Percentiles rank a stretch among this genome's conserved stretches.
phyloP scores from a whole-genome alignment of 2,888 invertebrate species.

The Parasteatoda lunata region DNA sequence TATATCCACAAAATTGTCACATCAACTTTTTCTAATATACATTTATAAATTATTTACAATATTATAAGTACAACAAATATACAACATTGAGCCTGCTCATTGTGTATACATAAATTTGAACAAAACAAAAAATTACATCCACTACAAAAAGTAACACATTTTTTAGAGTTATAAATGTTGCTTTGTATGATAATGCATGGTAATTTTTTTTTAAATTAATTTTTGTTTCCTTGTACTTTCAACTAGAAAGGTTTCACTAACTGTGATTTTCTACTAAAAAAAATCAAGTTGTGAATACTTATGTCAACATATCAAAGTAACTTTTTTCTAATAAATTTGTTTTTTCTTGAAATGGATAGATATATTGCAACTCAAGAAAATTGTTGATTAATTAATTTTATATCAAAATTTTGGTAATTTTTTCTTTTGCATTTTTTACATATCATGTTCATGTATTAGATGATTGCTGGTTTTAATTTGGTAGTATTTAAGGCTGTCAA shows the following conservation, averaged over 20 bases:
- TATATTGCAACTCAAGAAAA: too few species aligned
- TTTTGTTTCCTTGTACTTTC: background rate
- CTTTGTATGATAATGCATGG: background rate
- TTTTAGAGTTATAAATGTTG: too few species aligned
- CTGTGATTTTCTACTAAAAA: background rate
- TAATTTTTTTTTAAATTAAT: background rate
- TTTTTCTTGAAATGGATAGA: too few species aligned
- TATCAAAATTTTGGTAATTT: too few species aligned
- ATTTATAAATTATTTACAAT: conserved; percentile 25
- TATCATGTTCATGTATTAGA: too few species aligned
- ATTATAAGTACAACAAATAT: conserved; percentile 44
- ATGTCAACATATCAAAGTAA: background rate
- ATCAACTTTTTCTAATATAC: conserved; percentile 37
- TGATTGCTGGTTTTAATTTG: too few species aligned
- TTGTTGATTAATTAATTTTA: too few species aligned
- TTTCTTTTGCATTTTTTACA: too few species aligned
- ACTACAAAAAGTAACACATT: background rate
- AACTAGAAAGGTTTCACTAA: background rate
- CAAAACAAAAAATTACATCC: background rate
- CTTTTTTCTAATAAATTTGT: too few species aligned
- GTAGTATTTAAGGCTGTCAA: too few species aligned
- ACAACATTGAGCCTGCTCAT: conserved; percentile 68
- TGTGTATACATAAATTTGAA: conserved; percentile 48
- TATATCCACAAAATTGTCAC: conserved; percentile 54
- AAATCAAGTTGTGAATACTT: background rate